A percentile compares a stretch with the other conserved stretches of the same genome.
phyloP scores from a whole-genome alignment of 2,113 vertebrate species.

The Anoura caudifer region DNA sequence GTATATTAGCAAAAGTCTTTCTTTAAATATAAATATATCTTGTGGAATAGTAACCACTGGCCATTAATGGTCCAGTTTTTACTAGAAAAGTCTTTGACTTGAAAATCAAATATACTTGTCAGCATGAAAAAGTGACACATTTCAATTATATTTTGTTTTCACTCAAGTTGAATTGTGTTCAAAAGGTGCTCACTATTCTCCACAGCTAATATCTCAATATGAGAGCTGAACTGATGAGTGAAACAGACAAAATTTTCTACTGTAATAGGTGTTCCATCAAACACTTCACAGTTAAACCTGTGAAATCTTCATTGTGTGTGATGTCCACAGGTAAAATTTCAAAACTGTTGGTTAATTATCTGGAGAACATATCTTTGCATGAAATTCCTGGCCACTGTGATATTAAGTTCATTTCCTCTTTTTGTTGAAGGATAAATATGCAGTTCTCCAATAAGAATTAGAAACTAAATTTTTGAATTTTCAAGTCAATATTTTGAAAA shows the following conservation, averaged over 20 bases:
- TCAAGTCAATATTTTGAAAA: neutral
- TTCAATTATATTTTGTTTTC: neutral
- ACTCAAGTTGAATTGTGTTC: neutral
- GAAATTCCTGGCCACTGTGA: neutral
- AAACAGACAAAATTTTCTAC: neutral
- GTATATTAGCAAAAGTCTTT: slow-evolving; percentile 53
- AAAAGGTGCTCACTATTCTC: neutral
- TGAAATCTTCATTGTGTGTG: neutral
- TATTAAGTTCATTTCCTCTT: neutral
- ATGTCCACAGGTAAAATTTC: neutral
- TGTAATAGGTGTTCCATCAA: neutral
- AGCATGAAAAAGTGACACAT: neutral
- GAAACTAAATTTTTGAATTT: neutral
- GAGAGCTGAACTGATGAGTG: neutral
- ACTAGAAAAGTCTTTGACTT: neutral
- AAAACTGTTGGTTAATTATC: neutral
- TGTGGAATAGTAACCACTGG: slow-evolving; percentile 53
- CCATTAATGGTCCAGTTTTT: slow-evolving; percentile 49
- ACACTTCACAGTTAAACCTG: neutral
- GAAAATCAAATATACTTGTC: slow-evolving; percentile 49
- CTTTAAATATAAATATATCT: slow-evolving; percentile 70
- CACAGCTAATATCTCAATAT: neutral
- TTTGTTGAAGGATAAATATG: neutral
- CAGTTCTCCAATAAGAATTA: neutral
- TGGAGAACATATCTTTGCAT: neutral